A percentile compares a stretch with the other conserved stretches of the same genome.
These are phyloP conservation scores for Mareca strepera DNA, from an alignment of 2,797 vertebrate species.

Conservation along the genomic window DNA sequence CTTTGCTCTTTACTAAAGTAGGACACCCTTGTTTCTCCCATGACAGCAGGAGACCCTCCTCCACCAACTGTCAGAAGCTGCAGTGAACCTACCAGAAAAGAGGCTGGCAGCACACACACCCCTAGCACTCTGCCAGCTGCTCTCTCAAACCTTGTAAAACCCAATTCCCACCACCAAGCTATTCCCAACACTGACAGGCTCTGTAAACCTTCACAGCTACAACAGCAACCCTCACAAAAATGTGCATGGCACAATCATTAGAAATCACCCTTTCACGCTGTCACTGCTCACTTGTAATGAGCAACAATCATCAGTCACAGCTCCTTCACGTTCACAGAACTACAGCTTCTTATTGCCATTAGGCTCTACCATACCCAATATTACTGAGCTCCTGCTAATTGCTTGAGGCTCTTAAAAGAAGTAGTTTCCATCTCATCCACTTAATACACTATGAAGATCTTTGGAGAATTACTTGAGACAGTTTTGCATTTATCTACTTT, in stretches of 20 bases:
- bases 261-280: neutral
- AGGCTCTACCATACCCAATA: neutral
- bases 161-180: neutral
- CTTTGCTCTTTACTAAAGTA: conserved; percentile 10
- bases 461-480: neutral
- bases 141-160: neutral
- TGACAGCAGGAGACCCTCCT: neutral
- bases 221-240: neutral
- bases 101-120: conserved; percentile 8
- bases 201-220: neutral
- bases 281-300: neutral
- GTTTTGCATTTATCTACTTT: neutral
- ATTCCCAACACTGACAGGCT: neutral
- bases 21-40: conserved; percentile 28
- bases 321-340: neutral
- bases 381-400: neutral
- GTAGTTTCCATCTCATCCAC: neutral
- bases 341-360: neutral
- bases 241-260: neutral
- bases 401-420: neutral
- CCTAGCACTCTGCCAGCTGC: conserved; percentile 18
- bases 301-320: neutral
- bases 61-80: neutral
- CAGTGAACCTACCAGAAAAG: neutral
- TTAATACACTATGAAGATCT: neutral